Base-by-base conservation (phyloP, 30 jellyfish, hydroid and myxozoan genomes). In the Cassiopea andromeda region DNA sequence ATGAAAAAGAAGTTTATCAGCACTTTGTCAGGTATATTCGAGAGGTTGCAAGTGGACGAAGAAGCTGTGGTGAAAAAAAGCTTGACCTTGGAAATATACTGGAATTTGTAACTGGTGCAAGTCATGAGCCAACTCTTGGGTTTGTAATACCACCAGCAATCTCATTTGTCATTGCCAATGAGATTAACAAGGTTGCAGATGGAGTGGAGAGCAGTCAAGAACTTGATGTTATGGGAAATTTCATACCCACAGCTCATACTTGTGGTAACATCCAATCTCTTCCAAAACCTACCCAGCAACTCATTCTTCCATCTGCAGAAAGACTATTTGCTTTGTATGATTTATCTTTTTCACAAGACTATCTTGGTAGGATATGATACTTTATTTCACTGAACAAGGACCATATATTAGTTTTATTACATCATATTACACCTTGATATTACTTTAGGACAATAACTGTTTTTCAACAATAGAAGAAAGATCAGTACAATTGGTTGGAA, bases 101-200 rank as follows among this genome's bases (percentile, higher is more conserved):
- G 3, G 7, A 38, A 16, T 85, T 85, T 85, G 87, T 85, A 27
- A 85, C 92, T 17, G 87, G 92, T 7, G 80, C 92, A 49, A 72
- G 87, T 61, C 87, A 85, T 73, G 92, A 85, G 87, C 92, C 92
- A 49, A 54, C 72, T 72, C 74, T 85, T 19, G 87, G 92, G 47
- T 85, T 85, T 57, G 57, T 38, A 73, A 44, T 46, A 15, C 92
- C 38, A 19, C 92, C 85, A n/a, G 9, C 73, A 78, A 85, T 72
- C 38, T 43, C 46, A 58, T 73, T 85, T 57, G 66, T 59, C 7
- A 80, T 48, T 58, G 77, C 50, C 76, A 49, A 7, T n/a, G 79
- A 66, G 1, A 43, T 57, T 2, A 17, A 4, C 87, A 49, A 50
- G 72, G 44, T 77, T 48, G 18, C 85, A 59, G 44, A 77, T 19